These are phyloP conservation scores for Meliscaeva auricollis DNA, from an alignment of 2,888 invertebrate genomes.

Conservation along the genomic window DNA sequence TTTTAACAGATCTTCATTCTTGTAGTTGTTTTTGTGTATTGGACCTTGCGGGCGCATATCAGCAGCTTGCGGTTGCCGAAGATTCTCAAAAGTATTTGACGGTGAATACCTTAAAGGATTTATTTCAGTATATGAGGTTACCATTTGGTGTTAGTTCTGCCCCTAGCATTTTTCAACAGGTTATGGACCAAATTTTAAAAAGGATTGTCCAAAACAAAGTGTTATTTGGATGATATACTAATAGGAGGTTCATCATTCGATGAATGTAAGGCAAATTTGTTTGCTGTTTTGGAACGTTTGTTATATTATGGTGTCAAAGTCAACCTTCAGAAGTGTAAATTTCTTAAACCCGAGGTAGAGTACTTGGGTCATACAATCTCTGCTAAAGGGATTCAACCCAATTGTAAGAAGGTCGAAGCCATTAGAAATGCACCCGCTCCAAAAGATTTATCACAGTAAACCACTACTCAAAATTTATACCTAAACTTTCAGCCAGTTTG, in stretches of 20 bases:
- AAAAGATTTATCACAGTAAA: conserved; percentile 8
- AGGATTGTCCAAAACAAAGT: conserved; percentile 9
- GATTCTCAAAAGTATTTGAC: conserved; percentile 17
- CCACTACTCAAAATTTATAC: conserved; percentile 14
- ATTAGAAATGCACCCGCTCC: neutral
- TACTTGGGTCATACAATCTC: conserved; percentile 13
- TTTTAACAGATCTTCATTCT: conserved; percentile 1
- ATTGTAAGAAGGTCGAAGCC: neutral
- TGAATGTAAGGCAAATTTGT: neutral
- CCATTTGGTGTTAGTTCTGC: conserved; percentile 18
- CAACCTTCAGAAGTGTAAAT: conserved; percentile 6
- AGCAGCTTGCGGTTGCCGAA: conserved; percentile 3
- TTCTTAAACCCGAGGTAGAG: conserved; percentile 9
- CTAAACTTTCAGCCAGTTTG: conserved; percentile 1
- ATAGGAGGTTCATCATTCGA: conserved; percentile 2
- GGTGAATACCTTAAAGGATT: conserved; percentile 1
- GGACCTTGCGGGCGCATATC: conserved; percentile 15
- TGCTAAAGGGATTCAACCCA: neutral
- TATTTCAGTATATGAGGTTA: conserved; percentile 24
- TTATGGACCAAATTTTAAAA: too few relatives aligned
- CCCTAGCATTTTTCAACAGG: conserved; percentile 19
- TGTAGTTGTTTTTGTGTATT: conserved; percentile 12
- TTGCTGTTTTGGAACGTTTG: conserved; percentile 14
- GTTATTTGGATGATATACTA: conserved; percentile 15
- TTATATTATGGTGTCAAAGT: conserved; percentile 13